phyloP scores from a whole-genome alignment of 2,888 invertebrate genomes.

The Lithosia quadra region DNA sequence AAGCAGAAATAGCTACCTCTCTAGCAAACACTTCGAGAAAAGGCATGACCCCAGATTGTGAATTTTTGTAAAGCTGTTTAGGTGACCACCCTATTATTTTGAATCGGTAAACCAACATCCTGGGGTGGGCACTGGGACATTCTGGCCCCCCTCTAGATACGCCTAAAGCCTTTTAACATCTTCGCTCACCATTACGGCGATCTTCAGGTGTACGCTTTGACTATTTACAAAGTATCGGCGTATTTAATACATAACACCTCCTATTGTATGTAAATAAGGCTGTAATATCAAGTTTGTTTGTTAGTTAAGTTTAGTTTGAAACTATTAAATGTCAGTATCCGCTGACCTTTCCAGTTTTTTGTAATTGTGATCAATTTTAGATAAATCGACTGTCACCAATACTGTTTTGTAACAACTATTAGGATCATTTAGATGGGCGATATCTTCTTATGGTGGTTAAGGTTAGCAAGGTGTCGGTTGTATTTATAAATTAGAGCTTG shows the following conservation, averaged over 20 bases:
- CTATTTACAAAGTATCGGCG: too few species aligned
- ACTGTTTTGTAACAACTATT: conserved; percentile 1
- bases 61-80: too few species aligned
- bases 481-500: not conserved
- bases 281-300: not conserved
- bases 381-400: conserved; percentile 24
- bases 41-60: too few species aligned
- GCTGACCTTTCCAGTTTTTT: conserved; percentile 25
- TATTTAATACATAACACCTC: not conserved
- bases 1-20: too few species aligned
- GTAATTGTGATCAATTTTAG: conserved; percentile 41
- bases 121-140: too few species aligned
- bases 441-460: not conserved
- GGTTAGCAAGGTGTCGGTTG: not conserved
- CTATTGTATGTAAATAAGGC: conserved; percentile 45
- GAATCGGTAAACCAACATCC: too few species aligned
- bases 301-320: not conserved
- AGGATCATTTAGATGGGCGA: not conserved
- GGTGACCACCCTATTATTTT: too few species aligned
- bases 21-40: too few species aligned
- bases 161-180: not conserved
- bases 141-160: not conserved
- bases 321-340: conserved; percentile 36
- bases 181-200: too few species aligned
- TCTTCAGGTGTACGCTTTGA: not conserved